Evolutionary conservation across 2,113 vertebrate species (phyloP).

Genomic region (Panurus biarmicus): DNA sequence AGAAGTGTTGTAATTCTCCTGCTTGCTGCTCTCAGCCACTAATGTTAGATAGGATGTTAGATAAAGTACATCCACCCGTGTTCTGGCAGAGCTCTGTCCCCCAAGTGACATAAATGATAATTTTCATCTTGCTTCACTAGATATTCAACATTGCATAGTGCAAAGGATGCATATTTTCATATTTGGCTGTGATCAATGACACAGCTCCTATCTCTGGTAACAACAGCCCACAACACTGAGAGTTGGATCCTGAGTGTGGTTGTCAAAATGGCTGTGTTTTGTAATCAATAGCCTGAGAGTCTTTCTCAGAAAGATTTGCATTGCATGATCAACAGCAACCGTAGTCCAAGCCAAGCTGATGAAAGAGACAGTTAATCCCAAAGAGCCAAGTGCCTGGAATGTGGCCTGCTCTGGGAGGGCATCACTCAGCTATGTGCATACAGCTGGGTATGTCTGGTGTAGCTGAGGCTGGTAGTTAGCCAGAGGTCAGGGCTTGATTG

Average conservation of each 20-base stretch:
- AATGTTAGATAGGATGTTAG: neutral
- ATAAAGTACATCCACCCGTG: neutral
- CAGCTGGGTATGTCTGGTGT: neutral
- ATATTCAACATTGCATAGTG: neutral
- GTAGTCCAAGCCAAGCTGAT: neutral
- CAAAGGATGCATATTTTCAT: neutral
- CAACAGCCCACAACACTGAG: neutral
- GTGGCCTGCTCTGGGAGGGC: neutral
- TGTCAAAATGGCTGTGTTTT: neutral
- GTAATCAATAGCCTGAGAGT: neutral
- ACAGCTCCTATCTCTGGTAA: neutral
- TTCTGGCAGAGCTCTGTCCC: neutral
- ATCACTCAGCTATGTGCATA: neutral
- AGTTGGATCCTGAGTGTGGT: neutral
- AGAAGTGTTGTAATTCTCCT: neutral
- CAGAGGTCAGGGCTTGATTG: neutral
- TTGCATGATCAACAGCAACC: slow-evolving; percentile 8
- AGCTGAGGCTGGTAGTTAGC: neutral
- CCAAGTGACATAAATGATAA: neutral
- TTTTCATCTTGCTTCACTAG: neutral
- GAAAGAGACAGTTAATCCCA: slow-evolving; percentile 59
- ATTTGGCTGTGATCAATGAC: neutral
- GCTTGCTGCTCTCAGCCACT: neutral
- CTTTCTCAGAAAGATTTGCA: slow-evolving; percentile 11
- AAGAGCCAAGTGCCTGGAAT: slow-evolving; percentile 25